phyloP scores from a whole-genome alignment of 2,113 vertebrate species.

The Macroglossus sobrinus region DNA sequence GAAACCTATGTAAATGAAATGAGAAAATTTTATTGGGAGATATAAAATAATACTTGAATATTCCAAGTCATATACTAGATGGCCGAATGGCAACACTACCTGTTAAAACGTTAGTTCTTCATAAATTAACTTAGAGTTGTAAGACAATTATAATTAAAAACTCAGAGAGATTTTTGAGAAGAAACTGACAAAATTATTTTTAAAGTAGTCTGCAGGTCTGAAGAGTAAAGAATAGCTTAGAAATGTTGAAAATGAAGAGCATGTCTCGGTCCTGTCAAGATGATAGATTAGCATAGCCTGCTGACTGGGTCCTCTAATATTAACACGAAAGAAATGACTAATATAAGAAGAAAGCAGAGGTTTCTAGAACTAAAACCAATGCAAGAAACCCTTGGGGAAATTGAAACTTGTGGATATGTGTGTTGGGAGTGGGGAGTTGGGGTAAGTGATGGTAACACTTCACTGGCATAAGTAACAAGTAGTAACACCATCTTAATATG shows the following conservation, averaged over 20 bases:
- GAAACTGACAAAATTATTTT: background rate
- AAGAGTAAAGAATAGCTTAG: background rate
- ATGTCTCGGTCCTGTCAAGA: background rate
- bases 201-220: background rate
- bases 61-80: background rate
- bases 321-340: background rate
- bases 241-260: background rate
- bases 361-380: background rate
- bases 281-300: background rate
- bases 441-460: too few species aligned
- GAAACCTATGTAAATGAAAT: background rate
- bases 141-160: background rate
- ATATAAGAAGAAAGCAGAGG: background rate
- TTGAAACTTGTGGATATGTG: background rate
- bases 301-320: background rate
- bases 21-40: background rate
- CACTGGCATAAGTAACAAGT: too few species aligned
- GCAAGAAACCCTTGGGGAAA: background rate
- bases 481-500: background rate
- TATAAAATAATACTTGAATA: conserved; percentile 33
- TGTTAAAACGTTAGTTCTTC: conserved; percentile 9
- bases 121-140: background rate
- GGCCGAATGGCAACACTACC: background rate
- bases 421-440: background rate
- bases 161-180: background rate